Base-by-base conservation (phyloP, 1,140 invertebrate species). In the Drosophila parabipectinata region DNA sequence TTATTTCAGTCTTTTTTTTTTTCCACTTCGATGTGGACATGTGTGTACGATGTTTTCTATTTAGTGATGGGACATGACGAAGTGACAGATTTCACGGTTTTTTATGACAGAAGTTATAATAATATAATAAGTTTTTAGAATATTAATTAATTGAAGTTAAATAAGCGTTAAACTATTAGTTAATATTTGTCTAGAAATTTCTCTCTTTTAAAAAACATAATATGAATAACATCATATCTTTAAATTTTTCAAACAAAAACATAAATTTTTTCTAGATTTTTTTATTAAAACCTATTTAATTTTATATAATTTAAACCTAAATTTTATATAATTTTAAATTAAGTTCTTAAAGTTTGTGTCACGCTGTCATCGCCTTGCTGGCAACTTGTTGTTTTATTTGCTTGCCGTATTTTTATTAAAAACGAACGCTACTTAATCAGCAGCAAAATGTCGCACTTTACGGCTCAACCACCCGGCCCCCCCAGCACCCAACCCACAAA, bases 401-500 rank as follows among this genome's bases (percentile, higher is more conserved):
- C 80, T 88, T 82, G 78, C 57, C 71, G 82, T 82, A 79, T 78
- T 82, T 87, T 87, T 87, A 87, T 87, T 87, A 87, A 87, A 87
- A 87, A 83, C 79, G 83, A 87, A 83, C 83, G 83, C 83, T 88
- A 87, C 83, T 82, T 87, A 87, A 87, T 87, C 83, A 87, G 83
- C 83, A 88, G 83, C 83, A 87, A 87, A 87, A 87, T 87, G 83
- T 87, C 83, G 83, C 83, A 88, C 83, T 87, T 87, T 88, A 82
- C 83, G 68, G 79, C 75, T 59, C 75, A 83, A 14, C 41, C 41
- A 44, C 41, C 41, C 41, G 14, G 10, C 1, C 6, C 75, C 63
- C 44, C 51, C n/a, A 18, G 69, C 63, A 26, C 51, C 3, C 30
- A 45, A 18, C 18, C 44, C 59, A 32, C 44, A 15, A 48, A 8